phyloP scores from a whole-genome alignment of 2,797 vertebrate genomes.

The Acomys russatus region DNA sequence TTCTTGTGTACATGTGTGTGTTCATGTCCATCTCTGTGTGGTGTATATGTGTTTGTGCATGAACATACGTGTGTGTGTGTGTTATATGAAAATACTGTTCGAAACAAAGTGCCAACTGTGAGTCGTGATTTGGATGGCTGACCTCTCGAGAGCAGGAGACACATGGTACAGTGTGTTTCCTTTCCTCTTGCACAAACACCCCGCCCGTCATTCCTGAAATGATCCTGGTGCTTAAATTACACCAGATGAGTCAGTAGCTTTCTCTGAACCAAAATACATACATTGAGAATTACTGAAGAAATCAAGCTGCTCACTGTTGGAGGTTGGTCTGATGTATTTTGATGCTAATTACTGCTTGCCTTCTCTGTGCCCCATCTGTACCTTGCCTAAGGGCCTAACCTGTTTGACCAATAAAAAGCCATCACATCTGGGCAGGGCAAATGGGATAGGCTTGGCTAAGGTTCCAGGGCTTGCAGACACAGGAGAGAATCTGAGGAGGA shows the following conservation, averaged over 20 bases:
- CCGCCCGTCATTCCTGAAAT: background rate
- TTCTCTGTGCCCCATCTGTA: too few relatives aligned
- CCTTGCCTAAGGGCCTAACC: too few relatives aligned
- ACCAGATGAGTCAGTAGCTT: background rate
- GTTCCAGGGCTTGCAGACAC: too few relatives aligned
- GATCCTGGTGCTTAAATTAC: background rate
- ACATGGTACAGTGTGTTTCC: background rate
- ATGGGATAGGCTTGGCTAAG: too few relatives aligned
- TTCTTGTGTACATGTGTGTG: background rate
- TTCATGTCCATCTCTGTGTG: background rate
- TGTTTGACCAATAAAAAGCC: too few relatives aligned
- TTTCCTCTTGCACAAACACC: constrained; percentile 12
- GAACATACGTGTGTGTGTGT: background rate
- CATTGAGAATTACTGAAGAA: background rate
- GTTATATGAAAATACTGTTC: background rate
- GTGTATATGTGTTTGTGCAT: background rate
- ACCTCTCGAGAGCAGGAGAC: background rate
- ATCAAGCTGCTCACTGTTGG: background rate
- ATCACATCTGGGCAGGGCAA: too few relatives aligned
- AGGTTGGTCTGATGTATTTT: too few relatives aligned
- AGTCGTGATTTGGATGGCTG: background rate
- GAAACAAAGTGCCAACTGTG: background rate
- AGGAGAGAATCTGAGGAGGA: too few relatives aligned
- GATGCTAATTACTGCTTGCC: too few relatives aligned
- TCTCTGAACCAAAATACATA: background rate